Percentiles rank a stretch among this genome's conserved stretches.
phyloP scores from a whole-genome alignment of 2,888 invertebrate genomes.

The Ligdia adustata region DNA sequence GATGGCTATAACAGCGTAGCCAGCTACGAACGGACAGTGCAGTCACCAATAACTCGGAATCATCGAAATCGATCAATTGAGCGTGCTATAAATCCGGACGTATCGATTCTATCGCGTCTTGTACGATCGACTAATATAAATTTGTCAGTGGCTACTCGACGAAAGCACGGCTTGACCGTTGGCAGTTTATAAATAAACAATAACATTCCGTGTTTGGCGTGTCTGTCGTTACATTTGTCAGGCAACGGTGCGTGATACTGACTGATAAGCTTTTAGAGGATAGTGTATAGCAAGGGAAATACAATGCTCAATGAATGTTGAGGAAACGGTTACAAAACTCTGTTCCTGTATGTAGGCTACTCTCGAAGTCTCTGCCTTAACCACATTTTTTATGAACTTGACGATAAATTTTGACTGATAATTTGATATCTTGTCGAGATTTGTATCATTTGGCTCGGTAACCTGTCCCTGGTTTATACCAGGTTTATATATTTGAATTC shows the following conservation, averaged over 20 bases:
- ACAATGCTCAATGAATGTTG: constrained; percentile 42
- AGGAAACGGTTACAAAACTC: too few species aligned
- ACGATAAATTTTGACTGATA: too few species aligned
- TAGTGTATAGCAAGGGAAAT: constrained; percentile 26
- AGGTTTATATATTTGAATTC: too few species aligned
- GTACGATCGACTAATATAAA: constrained; percentile 80
- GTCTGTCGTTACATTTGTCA: constrained; percentile 72
- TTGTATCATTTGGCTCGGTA: too few species aligned
- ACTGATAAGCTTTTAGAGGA: constrained; percentile 53
- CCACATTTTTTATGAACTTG: too few species aligned
- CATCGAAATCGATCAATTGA: constrained; percentile 76
- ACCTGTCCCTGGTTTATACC: too few species aligned
- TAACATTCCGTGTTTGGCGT: constrained; percentile 70
- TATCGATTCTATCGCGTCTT: constrained; percentile 78
- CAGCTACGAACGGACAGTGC: constrained; percentile 36
- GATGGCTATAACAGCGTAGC: constrained; percentile 38
- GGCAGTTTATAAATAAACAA: constrained; percentile 81
- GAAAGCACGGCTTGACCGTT: constrained; percentile 61
- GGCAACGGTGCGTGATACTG: constrained; percentile 59
- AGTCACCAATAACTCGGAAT: constrained; percentile 65
- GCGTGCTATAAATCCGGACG: constrained; percentile 74
- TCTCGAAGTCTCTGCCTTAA: too few species aligned
- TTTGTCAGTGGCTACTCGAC: constrained; percentile 75
- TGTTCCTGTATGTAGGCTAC: too few species aligned
- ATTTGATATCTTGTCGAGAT: too few species aligned